phyloP scores from a whole-genome alignment of 2,797 vertebrate genomes.

The Artibeus jamaicensis region DNA sequence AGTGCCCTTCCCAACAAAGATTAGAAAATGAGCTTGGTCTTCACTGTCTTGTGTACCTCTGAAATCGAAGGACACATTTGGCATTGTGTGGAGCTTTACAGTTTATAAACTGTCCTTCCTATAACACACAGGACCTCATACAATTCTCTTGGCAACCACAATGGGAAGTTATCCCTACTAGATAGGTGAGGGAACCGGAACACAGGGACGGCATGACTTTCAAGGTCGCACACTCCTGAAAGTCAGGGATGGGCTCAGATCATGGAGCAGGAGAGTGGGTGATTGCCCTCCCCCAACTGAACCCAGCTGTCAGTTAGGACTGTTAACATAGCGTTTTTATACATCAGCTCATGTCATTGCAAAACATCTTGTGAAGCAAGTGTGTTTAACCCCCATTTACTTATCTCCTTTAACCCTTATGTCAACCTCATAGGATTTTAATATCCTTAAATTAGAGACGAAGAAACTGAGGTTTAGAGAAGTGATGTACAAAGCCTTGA shows the following conservation, averaged over 20 bases:
- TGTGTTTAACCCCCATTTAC: neutral
- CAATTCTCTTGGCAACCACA: neutral
- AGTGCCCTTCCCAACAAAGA: neutral
- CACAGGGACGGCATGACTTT: neutral
- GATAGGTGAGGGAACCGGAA: neutral
- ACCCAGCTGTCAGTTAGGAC: neutral
- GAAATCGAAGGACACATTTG: neutral
- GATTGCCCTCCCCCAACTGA: neutral
- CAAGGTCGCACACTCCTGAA: neutral
- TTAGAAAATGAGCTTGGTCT: neutral
- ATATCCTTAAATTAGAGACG: neutral
- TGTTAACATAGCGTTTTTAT: neutral
- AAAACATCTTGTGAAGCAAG: neutral
- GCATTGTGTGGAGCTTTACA: neutral
- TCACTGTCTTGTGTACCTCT: neutral
- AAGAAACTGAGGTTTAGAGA: neutral
- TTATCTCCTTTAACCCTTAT: neutral
- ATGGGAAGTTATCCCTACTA: neutral
- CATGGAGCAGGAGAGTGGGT: neutral
- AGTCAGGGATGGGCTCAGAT: neutral
- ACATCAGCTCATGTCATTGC: neutral
- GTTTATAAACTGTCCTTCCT: neutral
- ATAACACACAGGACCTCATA: neutral
- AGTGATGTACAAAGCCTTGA: neutral
- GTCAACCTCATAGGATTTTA: neutral